Percentiles rank a stretch among this genome's conserved stretches.
These are phyloP conservation scores for Calephelis nemesis DNA, from an alignment of 1,140 invertebrate genomes.

Conservation along the genomic window DNA sequence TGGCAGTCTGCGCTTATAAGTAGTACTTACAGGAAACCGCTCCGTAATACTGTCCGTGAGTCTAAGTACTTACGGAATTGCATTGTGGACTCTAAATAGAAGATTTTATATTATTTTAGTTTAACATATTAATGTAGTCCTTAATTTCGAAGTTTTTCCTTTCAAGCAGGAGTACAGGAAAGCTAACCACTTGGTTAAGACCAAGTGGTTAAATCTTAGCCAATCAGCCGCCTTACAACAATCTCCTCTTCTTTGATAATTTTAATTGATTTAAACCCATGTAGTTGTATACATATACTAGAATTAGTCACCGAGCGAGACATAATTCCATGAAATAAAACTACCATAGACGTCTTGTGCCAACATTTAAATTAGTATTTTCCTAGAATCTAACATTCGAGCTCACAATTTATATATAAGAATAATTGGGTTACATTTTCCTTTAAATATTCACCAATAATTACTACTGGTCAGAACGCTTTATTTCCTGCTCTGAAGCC, in stretches of 20 bases:
- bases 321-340: too few species aligned
- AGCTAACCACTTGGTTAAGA: too few species aligned
- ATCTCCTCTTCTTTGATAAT: too few species aligned
- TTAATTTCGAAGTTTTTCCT: too few species aligned
- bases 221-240: too few species aligned
- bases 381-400: not conserved
- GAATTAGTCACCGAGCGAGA: too few species aligned
- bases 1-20: conserved; percentile 1
- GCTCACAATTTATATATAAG: conserved; percentile 11
- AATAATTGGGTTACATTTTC: conserved; percentile 15
- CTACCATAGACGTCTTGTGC: too few species aligned
- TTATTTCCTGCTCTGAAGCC: conserved; percentile 27
- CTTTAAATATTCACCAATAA: conserved; percentile 31
- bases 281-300: too few species aligned
- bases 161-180: too few species aligned
- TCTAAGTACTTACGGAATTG: conserved; percentile 3
- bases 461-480: conserved; percentile 28
- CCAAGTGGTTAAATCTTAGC: too few species aligned
- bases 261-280: too few species aligned
- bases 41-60: conserved; percentile 5
- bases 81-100: not conserved
- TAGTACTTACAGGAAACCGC: conserved; percentile 5
- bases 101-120: not conserved
- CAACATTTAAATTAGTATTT: not conserved
- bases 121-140: too few species aligned